A percentile compares a stretch with the other conserved stretches of the same genome.
Evolutionary conservation across 2,888 invertebrate species (phyloP).

Genomic region (Pandemis heparana): DNA sequence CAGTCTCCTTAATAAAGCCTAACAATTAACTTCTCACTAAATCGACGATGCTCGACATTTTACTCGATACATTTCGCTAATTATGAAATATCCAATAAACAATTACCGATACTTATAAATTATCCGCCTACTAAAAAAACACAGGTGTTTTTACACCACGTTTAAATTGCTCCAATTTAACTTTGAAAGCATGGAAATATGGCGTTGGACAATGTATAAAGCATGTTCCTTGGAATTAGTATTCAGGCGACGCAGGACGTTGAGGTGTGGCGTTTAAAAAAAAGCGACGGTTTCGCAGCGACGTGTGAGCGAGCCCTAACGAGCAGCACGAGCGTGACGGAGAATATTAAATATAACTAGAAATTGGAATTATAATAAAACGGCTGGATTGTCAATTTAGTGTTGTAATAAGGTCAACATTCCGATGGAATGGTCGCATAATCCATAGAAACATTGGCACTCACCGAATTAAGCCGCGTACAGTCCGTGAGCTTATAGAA

Average conservation of each 20-base stretch:
- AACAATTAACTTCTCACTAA: conserved; percentile 33
- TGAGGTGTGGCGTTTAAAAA: conserved; percentile 21
- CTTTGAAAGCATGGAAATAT: conserved; percentile 7
- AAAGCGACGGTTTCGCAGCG: conserved; percentile 33
- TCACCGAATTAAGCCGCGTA: no score
- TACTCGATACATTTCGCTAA: conserved; percentile 27
- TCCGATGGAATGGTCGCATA: background rate
- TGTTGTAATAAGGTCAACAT: background rate
- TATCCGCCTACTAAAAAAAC: conserved; percentile 27
- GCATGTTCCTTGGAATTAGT: conserved; percentile 24
- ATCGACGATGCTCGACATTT: conserved; percentile 2
- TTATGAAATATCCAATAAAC: conserved; percentile 39
- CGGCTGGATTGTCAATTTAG: background rate
- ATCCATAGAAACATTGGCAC: background rate
- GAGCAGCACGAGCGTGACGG: conserved; percentile 36
- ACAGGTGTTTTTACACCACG: conserved; percentile 31
- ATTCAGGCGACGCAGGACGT: conserved; percentile 29
- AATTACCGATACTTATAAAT: conserved; percentile 39
- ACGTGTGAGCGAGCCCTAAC: conserved; percentile 39
- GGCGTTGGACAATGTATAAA: background rate
- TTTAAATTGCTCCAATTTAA: background rate
- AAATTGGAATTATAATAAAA: conserved; percentile 28
- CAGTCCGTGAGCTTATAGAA: no score
- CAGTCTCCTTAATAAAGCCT: conserved; percentile 23
- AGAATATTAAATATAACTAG: conserved; percentile 26